Evolutionary conservation across 1,140 invertebrate genomes (phyloP), one percentile per base, ranked within the genome.

Genomic region (Phymorhynchus buccinoides): DNA sequence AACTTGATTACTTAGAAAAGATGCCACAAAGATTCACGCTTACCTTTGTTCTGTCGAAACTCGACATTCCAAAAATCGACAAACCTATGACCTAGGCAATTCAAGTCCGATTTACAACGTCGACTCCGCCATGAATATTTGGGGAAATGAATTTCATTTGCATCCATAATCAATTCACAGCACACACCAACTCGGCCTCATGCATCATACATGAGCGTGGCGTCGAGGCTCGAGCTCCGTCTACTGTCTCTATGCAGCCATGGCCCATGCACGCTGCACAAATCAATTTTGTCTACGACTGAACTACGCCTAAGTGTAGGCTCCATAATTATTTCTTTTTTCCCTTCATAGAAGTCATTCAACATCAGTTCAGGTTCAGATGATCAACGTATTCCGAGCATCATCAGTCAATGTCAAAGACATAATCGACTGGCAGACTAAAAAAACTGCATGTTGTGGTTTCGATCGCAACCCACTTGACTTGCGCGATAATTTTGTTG

Each of bases 101-200:
- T 75, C 80, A 81, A 39, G 44, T 32, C 52, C 39, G 62, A n/a
- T 18, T 56, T 62, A 83, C 35, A 41, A 83, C 39, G 81, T 83
- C 81, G 81, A 83, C 66, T 30, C 52, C 81, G 35, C 62, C 62
- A 83, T 71, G 62, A 68, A 83, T 83, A 83, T 83, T 83, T 68
- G 81, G 81, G 66, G 81, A 83, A 83, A 83, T 83, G 81, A 83
- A 83, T 83, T 83, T 44, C 81, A 83, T 83, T 83, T 83, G 81
- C 81, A 83, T 83, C 81, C 62, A 83, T 83, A 83, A 83, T 83
- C 81, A 83, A 71, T 83, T 62, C 81, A 83, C 35, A 39, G 30
- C 77, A n/a, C 81, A 71, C 30, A 32, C n/a, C 39, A 83, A 42
- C 81, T 66, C 41, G 18, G 7, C 39, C 81, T 83, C 81, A 83